Conservation (phyloP, 1,140 invertebrate species). For the Drosophila watanabei region DNA sequence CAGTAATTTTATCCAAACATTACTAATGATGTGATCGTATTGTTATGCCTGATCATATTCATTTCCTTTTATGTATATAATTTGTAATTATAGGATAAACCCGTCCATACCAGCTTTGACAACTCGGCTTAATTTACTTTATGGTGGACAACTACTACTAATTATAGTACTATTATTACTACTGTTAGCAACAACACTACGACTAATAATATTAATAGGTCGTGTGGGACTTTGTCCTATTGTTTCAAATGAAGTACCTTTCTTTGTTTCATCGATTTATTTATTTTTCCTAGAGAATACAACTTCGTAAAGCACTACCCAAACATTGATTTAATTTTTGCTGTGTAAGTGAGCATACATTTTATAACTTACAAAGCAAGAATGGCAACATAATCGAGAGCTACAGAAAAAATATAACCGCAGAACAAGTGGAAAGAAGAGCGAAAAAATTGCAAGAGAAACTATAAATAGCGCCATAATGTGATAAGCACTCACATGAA, state of each 20-base stretch:
- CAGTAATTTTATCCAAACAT: not conserved
- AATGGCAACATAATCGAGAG: conserved; percentile 3
- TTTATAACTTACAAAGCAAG: conserved; percentile 7
- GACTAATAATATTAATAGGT: too few species aligned
- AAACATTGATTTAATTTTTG: conserved; percentile 6
- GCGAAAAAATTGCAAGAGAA: conserved; percentile 60
- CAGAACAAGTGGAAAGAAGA: conserved; percentile 24
- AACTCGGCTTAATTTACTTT: too few species aligned
- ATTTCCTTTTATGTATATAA: too few species aligned
- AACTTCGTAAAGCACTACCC: not conserved
- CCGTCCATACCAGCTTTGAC: too few species aligned
- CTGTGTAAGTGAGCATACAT: not conserved
- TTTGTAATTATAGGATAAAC: too few species aligned
- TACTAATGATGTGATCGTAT: too few species aligned
- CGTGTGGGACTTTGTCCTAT: too few species aligned
- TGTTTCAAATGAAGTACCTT: too few species aligned
- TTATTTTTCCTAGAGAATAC: not conserved
- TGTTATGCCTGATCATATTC: too few species aligned
- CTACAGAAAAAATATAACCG: conserved; percentile 27
- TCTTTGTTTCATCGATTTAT: not conserved
- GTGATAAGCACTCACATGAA: conserved; percentile 73
- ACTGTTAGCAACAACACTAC: too few species aligned
- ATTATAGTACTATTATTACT: too few species aligned
- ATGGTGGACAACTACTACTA: too few species aligned
- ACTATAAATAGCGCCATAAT: conserved; percentile 78